A percentile compares a stretch with the other conserved stretches of the same genome.
Evolutionary conservation across 2,113 vertebrate species (phyloP).

Genomic region (Fregetta grallaria): DNA sequence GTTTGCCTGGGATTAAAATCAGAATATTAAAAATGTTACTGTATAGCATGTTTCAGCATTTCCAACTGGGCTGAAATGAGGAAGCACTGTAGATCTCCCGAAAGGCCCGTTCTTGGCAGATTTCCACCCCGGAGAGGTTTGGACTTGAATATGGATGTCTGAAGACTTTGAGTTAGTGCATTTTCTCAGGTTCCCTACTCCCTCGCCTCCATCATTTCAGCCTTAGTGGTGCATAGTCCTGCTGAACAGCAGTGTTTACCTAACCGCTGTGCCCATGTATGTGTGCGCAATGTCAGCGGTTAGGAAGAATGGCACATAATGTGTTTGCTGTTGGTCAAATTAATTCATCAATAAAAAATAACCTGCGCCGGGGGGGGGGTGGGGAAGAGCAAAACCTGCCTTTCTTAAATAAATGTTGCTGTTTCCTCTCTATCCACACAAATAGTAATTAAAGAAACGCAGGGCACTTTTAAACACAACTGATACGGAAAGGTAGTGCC

Average conservation of each 20-base stretch:
- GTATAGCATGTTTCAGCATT: background rate
- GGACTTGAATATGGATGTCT: background rate
- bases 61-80: background rate
- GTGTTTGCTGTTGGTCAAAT: background rate
- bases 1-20: background rate
- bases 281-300: background rate
- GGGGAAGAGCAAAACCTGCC: background rate
- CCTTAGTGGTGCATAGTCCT: background rate
- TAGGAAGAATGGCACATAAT: background rate
- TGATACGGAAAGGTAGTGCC: background rate
- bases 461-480: background rate
- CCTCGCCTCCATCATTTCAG: background rate
- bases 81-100: background rate
- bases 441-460: constrained; percentile 6
- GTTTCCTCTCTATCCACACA: background rate
- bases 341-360: background rate
- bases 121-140: background rate
- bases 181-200: background rate
- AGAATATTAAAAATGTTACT: background rate
- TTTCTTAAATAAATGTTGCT: background rate
- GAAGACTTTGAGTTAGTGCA: background rate
- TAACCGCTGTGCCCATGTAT: background rate
- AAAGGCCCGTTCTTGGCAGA: background rate
- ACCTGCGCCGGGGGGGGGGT: fast-evolving
- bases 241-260: background rate